Evolutionary conservation across 1,140 invertebrate species (phyloP), one percentile per base, ranked within the genome.

Genomic region (Penaeus japonicus): DNA sequence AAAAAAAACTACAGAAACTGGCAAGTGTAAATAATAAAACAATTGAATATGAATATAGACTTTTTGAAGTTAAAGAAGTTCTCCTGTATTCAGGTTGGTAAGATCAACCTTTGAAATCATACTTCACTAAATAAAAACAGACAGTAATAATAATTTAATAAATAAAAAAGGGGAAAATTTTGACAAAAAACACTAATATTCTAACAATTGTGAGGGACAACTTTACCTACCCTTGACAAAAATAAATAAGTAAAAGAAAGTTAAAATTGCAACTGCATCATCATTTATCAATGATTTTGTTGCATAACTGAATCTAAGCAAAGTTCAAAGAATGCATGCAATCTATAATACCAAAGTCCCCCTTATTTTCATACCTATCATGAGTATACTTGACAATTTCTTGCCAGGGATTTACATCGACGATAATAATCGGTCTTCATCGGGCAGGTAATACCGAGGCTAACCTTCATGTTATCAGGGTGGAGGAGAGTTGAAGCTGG

Each of bases 401-500:
- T 59, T 55, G 57, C 81, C 81, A 83, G 57, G 59, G 54, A 83
- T 35, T 83, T 83, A 83, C 81, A 83, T 27, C 59, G 81, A 59
- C 39, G 81, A 83, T 83, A 62, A 83, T 83, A 65, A 83, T 83
- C 81, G 57, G 81, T 39, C 57, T 83, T 27, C 83, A n/a, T 35
- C 35, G 53, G 62, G 62, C 27, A 84, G 62, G 39, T 84, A 75
- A 53, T 53, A 24, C 54, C 47, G 27, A 77, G 35, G 53, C 87
- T 84, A 83, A 88, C 87, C 87, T 83, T 88, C 87, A 88, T 83
- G 81, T 84, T 88, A 39, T 88, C 87, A 24, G 87, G 87, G 27
- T 88, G 87, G 30, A 88, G 87, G 30, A 88, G 87, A 35, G 77
- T n/a, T 22, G 75, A 59, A 39, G 87, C 87, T 15, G 87, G 87